Conservation (phyloP, 2,113 vertebrate genomes). For the Dromas ardeola region DNA sequence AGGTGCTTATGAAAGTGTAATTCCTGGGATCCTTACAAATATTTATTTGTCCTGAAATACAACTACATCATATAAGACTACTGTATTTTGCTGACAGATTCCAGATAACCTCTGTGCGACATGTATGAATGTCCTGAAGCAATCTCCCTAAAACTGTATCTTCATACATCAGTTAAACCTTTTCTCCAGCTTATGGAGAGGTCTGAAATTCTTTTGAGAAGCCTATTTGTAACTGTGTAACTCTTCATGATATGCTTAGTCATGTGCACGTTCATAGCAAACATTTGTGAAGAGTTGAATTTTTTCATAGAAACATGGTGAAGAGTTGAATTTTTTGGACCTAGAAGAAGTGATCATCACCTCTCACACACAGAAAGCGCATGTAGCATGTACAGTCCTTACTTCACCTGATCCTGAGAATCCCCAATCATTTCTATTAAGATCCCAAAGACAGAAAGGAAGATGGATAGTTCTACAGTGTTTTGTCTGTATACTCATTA, state of each 20-base stretch:
- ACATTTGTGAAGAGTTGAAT: background rate
- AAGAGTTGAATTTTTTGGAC: background rate
- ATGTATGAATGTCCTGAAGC: background rate
- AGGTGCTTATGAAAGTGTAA: background rate
- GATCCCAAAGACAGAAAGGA: background rate
- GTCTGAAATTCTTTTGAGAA: background rate
- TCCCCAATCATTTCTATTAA: background rate
- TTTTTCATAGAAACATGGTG: too few species aligned
- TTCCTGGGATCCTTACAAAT: background rate
- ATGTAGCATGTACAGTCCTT: fast-evolving
- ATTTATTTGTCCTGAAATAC: background rate
- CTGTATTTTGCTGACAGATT: background rate
- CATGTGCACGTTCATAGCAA: background rate
- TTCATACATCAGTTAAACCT: background rate
- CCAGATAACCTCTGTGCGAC: background rate
- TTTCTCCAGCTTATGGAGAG: background rate
- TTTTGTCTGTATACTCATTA: background rate
- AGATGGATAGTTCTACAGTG: background rate
- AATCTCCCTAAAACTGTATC: background rate
- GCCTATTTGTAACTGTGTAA: background rate
- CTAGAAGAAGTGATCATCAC: background rate
- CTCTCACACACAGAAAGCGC: background rate
- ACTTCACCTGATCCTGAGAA: background rate
- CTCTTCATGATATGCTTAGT: background rate
- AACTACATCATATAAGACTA: background rate